Base-by-base conservation (phyloP, 2,888 invertebrate species). In the Dasypolia templi region DNA sequence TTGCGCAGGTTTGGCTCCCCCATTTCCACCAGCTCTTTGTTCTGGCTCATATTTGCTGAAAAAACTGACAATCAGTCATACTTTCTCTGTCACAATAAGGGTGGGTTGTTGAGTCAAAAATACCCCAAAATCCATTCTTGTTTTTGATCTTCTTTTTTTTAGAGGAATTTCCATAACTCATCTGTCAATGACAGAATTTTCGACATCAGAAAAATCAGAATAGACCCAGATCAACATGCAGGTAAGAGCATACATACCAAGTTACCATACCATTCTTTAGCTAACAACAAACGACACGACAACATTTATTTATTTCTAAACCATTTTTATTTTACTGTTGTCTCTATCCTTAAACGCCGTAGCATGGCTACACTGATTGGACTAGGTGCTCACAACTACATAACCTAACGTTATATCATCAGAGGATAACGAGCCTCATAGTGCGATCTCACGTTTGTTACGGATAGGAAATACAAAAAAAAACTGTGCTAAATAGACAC, bases 21-120 rank as follows among this genome's bases (percentile, higher is more conserved):
- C 91, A 94, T 89, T 77, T 95, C 94, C 26, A 95, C 87, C 79
- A 94, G 86, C 56, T 92, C 90, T 67, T 93, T 91, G 55, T 87
- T 92, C 76, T 86, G 88, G 65, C 89, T 90, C 88, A 71, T 32
- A n/a, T 63, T 49, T 77, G 68, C 51, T 58, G 39, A 32, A 55
- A 29, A 62, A 22, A 51, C 2, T 0, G 1, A 2, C 1, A 66
- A 55, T 29, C n/a, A 19, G 14, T 77, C 5, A 46, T n/a, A 14
- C n/a, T 46, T 22, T 56, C 35, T 32, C 46, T 19, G 12, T 49
- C 26, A 49, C 14, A 29, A n/a, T 32, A 29, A n/a, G 26, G 14
- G 1, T 11, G 39, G 46, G 26, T 51, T 17, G 17, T 58, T 51
- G 49, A 53, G 11, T 39, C 29, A n/a, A 3, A 42, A 51, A 58